Evolutionary conservation across 37 sponge, comb jelly and placozoan genomes (phyloP), one percentile per base, ranked within the genome.

Genomic region (Petrosia ficiformis): DNA sequence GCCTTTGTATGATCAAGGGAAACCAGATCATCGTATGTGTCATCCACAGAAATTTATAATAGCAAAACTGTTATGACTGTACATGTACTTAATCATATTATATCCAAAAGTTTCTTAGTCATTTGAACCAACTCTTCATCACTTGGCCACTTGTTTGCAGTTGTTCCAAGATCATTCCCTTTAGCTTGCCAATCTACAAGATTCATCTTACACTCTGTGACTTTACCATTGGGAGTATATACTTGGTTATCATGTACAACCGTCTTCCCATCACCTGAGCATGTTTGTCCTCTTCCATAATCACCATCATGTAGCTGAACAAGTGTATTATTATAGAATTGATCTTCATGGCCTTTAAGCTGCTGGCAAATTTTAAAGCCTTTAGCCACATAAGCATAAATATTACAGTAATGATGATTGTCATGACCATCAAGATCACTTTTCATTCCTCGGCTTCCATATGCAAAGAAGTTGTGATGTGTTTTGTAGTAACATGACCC

Each of bases 141-240:
- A 30, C 31, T 28, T 4, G 80, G 80, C 54, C 56, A 70, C 36
- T 26, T 60, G 32, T 21, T 65, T 4, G 86, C 86, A 38, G 80
- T 78, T 1, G 86, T 85, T 0, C 86, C 80, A 44, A 34, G 71
- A 60, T 85, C 86, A 76, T 85, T 79, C 24, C 86, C 86, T 54
- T 73, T 65, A 42, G 80, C 80, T 28, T 71, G 44, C 57, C 70
- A 41, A 39, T 68, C 69, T 3, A 5, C 38, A 40, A 68, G 42
- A 29, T 40, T 40, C 65, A 64, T 76, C 10, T 39, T 39, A 65
- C 77, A 76, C 28, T 76, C 77, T 30, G 77, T 76, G 6, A 76
- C 77, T 65, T 76, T 76, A 24, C 77, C 77, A n/a, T 31, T 76
- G 8, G 77, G 77, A 65, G 77, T 76, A 65, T 66, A 70, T 28